A percentile compares a stretch with the other conserved stretches of the same genome.
These are phyloP conservation scores for Tubulanus polymorphus DNA, from an alignment of 2,888 invertebrate species.

Conservation along the genomic window DNA sequence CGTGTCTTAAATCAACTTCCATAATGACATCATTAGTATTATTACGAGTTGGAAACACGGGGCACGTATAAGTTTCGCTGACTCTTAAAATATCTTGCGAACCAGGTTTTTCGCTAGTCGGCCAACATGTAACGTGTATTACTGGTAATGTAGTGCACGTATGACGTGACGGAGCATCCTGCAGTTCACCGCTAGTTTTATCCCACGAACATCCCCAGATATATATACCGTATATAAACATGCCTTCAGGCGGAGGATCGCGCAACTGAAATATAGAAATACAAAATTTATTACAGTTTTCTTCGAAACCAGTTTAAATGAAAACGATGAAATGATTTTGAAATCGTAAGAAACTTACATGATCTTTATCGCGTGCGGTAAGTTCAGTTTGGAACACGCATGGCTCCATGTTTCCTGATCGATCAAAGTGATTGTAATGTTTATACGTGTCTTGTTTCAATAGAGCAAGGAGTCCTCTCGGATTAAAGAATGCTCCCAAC, in stretches of 20 bases:
- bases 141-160: conserved; percentile 46
- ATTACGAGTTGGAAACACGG: conserved; percentile 46
- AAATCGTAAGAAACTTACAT: conserved; percentile 50
- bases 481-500: conserved; percentile 52
- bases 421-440: conserved; percentile 33
- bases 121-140: conserved; percentile 50
- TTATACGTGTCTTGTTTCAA: conserved; percentile 47
- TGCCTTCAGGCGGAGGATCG: conserved; percentile 53
- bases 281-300: no score
- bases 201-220: conserved; percentile 54
- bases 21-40: conserved; percentile 38
- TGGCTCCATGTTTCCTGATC: conserved; percentile 46
- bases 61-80: conserved; percentile 46
- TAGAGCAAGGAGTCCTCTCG: conserved; percentile 45
- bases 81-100: conserved; percentile 39
- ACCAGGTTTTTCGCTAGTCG: conserved; percentile 38
- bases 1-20: conserved; percentile 46
- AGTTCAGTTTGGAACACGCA: conserved; percentile 51
- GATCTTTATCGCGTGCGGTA: conserved; percentile 52
- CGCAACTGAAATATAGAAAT: conserved; percentile 35
- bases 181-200: conserved; percentile 49
- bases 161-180: conserved; percentile 44
- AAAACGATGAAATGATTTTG: no score
- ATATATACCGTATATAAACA: conserved; percentile 52
- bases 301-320: no score